Evolutionary conservation across 2,797 vertebrate species (phyloP).

Genomic region (Eulemur rubriventer): DNA sequence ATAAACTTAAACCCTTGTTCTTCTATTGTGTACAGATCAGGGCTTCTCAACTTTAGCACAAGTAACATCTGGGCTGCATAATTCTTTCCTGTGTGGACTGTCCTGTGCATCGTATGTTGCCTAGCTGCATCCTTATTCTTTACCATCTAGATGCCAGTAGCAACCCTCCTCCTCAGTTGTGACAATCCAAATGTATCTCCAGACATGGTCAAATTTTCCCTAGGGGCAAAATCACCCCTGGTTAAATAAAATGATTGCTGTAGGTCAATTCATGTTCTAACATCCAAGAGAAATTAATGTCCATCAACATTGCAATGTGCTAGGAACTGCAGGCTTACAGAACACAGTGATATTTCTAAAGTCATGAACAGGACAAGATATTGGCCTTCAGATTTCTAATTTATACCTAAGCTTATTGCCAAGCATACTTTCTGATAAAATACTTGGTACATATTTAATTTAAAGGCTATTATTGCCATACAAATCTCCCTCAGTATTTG

Average conservation of each 20-base stretch:
- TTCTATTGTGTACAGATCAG: neutral
- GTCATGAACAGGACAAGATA: neutral
- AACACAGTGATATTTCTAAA: neutral
- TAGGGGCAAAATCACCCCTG: neutral
- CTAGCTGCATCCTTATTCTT: neutral
- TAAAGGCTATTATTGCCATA: neutral
- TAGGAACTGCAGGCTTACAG: conserved; percentile 22
- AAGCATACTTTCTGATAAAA: conserved; percentile 45
- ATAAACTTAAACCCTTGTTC: neutral
- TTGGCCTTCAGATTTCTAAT: conserved; percentile 31
- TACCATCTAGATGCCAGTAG: neutral
- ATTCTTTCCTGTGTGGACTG: too few species aligned
- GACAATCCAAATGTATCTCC: neutral
- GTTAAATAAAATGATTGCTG: neutral
- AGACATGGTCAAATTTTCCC: neutral
- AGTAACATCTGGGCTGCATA: neutral
- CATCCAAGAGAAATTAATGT: conserved; percentile 56
- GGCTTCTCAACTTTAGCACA: neutral
- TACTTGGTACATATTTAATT: conserved; percentile 24
- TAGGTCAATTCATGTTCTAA: neutral
- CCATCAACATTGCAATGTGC: neutral
- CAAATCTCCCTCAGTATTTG: neutral
- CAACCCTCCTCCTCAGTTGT: neutral
- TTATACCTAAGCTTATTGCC: neutral
- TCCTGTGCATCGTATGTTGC: neutral